Percentiles rank a stretch among this genome's conserved stretches.
Evolutionary conservation across 2,113 vertebrate genomes (phyloP).

Genomic region (Cranoglanis bouderius): DNA sequence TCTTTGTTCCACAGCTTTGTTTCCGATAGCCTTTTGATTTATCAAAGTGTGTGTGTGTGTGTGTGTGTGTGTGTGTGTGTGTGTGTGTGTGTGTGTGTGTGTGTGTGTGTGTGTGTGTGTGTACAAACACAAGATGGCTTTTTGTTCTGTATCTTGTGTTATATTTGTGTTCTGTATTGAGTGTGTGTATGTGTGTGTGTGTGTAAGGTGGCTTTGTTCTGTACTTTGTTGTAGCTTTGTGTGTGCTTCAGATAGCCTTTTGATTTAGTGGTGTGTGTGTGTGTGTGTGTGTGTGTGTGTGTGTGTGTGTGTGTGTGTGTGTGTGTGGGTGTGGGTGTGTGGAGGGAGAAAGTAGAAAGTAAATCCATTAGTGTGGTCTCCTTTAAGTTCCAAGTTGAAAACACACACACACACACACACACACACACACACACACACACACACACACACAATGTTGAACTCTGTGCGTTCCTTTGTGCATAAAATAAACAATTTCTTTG

Average conservation of each 20-base stretch:
- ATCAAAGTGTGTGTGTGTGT: not conserved
- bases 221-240: slow-evolving; percentile 5
- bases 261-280: not conserved
- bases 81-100: not conserved
- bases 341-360: no score
- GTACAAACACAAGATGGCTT: not conserved
- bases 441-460: not conserved
- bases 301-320: not conserved
- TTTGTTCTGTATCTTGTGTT: not conserved
- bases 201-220: slow-evolving; percentile 6
- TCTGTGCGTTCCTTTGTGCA: not conserved
- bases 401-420: not conserved
- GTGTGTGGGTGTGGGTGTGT: no score
- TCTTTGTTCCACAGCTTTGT: slow-evolving; percentile 21
- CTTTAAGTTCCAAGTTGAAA: not conserved
- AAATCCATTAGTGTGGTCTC: not conserved
- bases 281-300: not conserved
- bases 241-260: not conserved
- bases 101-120: not conserved
- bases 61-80: not conserved
- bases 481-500: not conserved
- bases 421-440: not conserved
- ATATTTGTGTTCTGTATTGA: not conserved
- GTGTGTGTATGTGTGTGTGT: slow-evolving; percentile 9
- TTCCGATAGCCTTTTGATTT: slow-evolving; percentile 11